A percentile compares a stretch with the other conserved stretches of the same genome.
Evolutionary conservation across 2,113 vertebrate genomes (phyloP).

Genomic region (Tichodroma muraria): DNA sequence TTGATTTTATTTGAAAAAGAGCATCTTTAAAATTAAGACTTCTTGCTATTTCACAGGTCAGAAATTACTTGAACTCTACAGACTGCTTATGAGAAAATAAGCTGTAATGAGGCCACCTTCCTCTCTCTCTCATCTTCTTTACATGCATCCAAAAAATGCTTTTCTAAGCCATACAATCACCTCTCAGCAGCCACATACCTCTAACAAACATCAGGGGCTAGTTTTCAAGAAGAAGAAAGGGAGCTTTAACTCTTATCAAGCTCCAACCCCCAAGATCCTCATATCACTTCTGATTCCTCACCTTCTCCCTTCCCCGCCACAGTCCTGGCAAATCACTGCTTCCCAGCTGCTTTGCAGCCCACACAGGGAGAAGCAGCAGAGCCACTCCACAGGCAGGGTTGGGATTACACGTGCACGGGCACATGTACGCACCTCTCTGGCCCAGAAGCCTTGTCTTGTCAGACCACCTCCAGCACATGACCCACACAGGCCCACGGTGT

Average conservation of each 20-base stretch:
- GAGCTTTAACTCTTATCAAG: not conserved
- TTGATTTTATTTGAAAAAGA: not conserved
- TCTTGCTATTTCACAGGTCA: not conserved
- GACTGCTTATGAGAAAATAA: not conserved
- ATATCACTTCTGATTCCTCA: not conserved
- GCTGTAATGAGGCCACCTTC: not conserved
- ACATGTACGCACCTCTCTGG: rapidly evolving
- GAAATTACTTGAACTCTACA: not conserved
- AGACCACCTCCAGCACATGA: not conserved
- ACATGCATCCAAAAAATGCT: not conserved
- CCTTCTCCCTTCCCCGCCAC: not conserved
- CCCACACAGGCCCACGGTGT: rapidly evolving
- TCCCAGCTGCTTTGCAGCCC: not conserved
- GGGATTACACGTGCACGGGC: rapidly evolving
- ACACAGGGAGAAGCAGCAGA: not conserved
- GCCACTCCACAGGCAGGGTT: not conserved
- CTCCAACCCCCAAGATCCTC: rapidly evolving
- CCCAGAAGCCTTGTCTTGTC: not conserved
- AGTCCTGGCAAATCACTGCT: not conserved
- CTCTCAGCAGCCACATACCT: not conserved
- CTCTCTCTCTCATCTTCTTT: not conserved
- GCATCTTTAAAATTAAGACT: not conserved
- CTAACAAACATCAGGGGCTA: not conserved
- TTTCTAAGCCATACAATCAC: not conserved
- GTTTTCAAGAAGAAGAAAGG: not conserved